phyloP scores from a whole-genome alignment of 2,113 vertebrate species.

The Cheirogaleus medius region DNA sequence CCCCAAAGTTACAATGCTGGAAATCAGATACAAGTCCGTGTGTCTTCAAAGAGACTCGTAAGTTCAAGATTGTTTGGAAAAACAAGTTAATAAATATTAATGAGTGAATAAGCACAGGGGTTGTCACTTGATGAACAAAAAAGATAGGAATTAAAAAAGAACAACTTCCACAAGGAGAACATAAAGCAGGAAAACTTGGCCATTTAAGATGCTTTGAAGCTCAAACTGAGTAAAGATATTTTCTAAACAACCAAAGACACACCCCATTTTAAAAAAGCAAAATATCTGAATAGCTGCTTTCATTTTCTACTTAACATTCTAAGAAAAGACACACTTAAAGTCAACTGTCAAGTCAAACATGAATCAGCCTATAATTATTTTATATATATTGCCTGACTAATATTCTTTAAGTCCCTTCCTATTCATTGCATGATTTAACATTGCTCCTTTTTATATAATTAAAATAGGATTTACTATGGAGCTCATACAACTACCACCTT shows the following conservation, averaged over 20 bases:
- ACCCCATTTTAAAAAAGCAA: neutral
- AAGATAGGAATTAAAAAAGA: neutral
- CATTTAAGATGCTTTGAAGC: neutral
- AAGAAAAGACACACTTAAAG: neutral
- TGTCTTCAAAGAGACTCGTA: neutral
- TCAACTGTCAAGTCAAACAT: neutral
- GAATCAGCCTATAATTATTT: slow-evolving; percentile 49
- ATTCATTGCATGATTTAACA: neutral
- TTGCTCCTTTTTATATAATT: slow-evolving; percentile 38
- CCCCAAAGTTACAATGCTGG: neutral
- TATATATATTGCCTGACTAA: slow-evolving; percentile 10
- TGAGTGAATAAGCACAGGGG: neutral
- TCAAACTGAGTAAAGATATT: neutral
- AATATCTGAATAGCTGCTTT: neutral
- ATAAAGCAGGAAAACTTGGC: neutral
- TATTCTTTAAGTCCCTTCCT: neutral
- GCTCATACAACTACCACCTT: neutral
- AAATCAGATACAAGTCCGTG: neutral
- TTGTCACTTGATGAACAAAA: neutral
- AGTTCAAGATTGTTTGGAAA: neutral
- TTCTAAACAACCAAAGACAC: neutral
- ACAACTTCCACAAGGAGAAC: neutral
- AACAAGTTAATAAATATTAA: neutral
- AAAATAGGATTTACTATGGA: slow-evolving; percentile 42
- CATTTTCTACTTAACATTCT: slow-evolving; percentile 13